A percentile compares a stretch with the other conserved stretches of the same genome.
Conservation (phyloP, 2,113 vertebrate genomes). For the Lamprotornis superbus region DNA sequence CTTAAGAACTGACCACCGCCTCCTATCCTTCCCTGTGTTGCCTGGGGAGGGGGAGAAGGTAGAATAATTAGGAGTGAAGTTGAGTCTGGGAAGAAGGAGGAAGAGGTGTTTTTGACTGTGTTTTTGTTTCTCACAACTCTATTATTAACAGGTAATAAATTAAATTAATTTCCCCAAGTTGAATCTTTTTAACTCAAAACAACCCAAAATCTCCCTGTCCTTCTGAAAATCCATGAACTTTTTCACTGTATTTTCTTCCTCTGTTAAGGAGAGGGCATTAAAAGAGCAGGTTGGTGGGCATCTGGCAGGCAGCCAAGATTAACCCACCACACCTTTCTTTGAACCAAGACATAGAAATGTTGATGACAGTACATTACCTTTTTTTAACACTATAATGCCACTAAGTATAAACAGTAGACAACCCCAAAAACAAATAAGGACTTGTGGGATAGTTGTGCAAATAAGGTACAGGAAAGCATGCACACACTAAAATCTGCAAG, state of each 20-base stretch:
- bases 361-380: neutral
- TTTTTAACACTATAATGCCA: neutral
- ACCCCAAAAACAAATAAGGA: neutral
- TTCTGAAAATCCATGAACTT: neutral
- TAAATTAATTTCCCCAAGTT: neutral
- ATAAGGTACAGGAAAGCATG: neutral
- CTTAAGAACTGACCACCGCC: neutral
- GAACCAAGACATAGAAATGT: neutral
- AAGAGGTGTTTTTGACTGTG: neutral
- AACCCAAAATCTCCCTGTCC: neutral
- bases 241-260: neutral
- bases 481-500: neutral
- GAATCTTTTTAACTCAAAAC: neutral
- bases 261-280: rapidly evolving
- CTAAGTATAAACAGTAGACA: neutral
- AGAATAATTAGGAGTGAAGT: neutral
- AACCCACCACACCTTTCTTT: neutral
- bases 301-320: neutral
- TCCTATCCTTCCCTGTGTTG: rapidly evolving
- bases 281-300: neutral
- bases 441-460: neutral
- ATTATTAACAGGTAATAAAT: neutral
- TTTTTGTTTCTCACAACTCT: neutral
- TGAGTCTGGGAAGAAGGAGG: neutral
- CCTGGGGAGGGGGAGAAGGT: rapidly evolving